These are phyloP conservation scores for Watsonalla cultraria DNA, from an alignment of 2,888 invertebrate genomes.

Conservation along the genomic window DNA sequence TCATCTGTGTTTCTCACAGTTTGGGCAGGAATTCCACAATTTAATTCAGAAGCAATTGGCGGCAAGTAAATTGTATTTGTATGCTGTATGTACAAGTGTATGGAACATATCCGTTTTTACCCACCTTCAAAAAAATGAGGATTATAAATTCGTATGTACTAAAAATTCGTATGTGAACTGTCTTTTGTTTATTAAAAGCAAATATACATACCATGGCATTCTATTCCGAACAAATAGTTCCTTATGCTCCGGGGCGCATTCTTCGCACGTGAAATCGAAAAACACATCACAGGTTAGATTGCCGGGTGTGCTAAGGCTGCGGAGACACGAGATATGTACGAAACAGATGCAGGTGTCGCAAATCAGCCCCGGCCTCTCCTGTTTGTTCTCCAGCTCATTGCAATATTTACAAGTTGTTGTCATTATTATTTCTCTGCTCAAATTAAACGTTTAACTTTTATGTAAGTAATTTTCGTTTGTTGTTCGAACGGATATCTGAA, in stretches of 20 bases:
- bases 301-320: constrained; percentile 82
- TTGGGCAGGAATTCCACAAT: not conserved
- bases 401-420: constrained; percentile 79
- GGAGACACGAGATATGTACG: constrained; percentile 83
- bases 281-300: constrained; percentile 87
- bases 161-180: too few relatives aligned
- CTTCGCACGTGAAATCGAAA: constrained; percentile 83
- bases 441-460: not conserved
- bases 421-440: constrained; percentile 3
- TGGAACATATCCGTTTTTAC: too few relatives aligned
- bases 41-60: not conserved
- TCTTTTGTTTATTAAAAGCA: too few relatives aligned
- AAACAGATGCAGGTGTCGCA: constrained; percentile 79
- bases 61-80: too few relatives aligned
- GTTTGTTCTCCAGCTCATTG: constrained; percentile 69
- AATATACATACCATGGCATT: constrained; percentile 81
- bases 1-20: too few relatives aligned
- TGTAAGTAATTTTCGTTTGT: too few relatives aligned
- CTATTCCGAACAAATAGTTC: constrained; percentile 82
- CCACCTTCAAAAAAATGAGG: too few relatives aligned
- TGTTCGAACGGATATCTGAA: too few relatives aligned
- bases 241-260: constrained; percentile 77
- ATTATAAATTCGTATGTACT: too few relatives aligned
- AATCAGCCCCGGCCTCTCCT: constrained; percentile 77
- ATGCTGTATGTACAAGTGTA: too few relatives aligned